These are phyloP conservation scores for Euplagia quadripunctaria DNA, from an alignment of 2,888 invertebrate genomes.

Conservation along the genomic window DNA sequence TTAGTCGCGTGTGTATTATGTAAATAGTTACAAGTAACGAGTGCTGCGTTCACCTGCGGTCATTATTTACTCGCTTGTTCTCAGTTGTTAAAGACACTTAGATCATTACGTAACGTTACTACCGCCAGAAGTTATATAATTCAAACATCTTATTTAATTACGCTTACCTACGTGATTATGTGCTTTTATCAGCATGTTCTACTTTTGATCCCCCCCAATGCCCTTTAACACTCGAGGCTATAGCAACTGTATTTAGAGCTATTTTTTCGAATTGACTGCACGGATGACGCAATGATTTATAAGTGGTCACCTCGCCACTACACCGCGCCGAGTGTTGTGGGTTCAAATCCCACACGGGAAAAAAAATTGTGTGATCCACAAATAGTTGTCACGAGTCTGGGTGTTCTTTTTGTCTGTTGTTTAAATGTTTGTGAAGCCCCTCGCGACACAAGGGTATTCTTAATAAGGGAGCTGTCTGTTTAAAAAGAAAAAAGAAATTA, in stretches of 20 bases:
- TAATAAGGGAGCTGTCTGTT: too few species aligned
- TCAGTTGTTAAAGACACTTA: constrained; percentile 50
- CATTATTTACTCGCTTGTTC: constrained; percentile 22
- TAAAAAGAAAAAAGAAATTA: too few species aligned
- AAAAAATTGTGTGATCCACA: too few species aligned
- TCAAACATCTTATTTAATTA: constrained; percentile 30
- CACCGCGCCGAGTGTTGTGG: too few species aligned
- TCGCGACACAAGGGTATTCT: too few species aligned
- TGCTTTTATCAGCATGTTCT: constrained; percentile 5
- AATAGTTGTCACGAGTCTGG: too few species aligned
- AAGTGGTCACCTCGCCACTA: too few species aligned
- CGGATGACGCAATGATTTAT: too few species aligned
- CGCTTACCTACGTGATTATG: constrained; percentile 8
- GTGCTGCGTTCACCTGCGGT: constrained; percentile 27
- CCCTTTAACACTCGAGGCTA: background rate
- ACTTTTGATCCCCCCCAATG: background rate
- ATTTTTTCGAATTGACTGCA: background rate
- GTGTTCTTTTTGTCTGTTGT: too few species aligned
- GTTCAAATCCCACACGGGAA: too few species aligned
- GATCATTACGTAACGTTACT: constrained; percentile 50
- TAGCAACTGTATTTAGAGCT: background rate
- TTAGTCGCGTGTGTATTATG: constrained; percentile 25
- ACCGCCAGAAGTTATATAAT: constrained; percentile 34
- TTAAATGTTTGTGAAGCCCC: too few species aligned
- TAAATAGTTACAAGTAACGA: constrained; percentile 41